Evolutionary conservation across 1,140 invertebrate species (phyloP), one percentile per base, ranked within the genome.

Genomic region (Coenobita brevimanus): DNA sequence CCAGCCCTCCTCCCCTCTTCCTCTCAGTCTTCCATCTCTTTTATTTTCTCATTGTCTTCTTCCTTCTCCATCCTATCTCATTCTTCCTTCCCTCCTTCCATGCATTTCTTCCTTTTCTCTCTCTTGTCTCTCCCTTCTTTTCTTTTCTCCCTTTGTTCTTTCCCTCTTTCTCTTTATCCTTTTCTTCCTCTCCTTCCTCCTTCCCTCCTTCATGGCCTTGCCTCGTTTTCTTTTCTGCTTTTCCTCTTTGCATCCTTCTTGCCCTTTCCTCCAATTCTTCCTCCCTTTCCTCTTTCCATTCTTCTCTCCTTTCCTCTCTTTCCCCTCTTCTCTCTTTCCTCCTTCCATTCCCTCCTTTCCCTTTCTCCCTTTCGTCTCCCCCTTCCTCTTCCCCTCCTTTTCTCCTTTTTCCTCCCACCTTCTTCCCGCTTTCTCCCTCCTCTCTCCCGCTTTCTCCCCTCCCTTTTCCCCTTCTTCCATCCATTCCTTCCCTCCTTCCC

Each of bases 281-380:
- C 6, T 8, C 46, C 46, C 6, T 50, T 50, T 50, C 46, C 6
- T 17, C 46, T 17, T 50, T 50, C 6, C 46, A 50, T 50, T 50
- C 46, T 17, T 50, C 17, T 17, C 46, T 50, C 17, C 46, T 17
- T 50, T 50, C 46, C 46, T 50, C 46, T 17, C 38, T 76, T 38
- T 41, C 38, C 43, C 38, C 43, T 17, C 43, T 17, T 41, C 38
- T 46, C 38, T 76, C 73, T 76, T 38, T 17, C 46, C 38, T 76
- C 73, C 27, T 13, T 76, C 38, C 43, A 3, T 76, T 17, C 27
- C 38, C n/a, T 13, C 43, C 73, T 76, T 38, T 76, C 73, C 43
- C 73, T 76, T 38, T 76, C 73, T 76, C 73, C 43, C 73, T 76
- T 38, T 76, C 73, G 36, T 38, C 43, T 38, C 43, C 73, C 43